phyloP scores from a whole-genome alignment of 1,140 invertebrate genomes.

The Orchesella cincta region DNA sequence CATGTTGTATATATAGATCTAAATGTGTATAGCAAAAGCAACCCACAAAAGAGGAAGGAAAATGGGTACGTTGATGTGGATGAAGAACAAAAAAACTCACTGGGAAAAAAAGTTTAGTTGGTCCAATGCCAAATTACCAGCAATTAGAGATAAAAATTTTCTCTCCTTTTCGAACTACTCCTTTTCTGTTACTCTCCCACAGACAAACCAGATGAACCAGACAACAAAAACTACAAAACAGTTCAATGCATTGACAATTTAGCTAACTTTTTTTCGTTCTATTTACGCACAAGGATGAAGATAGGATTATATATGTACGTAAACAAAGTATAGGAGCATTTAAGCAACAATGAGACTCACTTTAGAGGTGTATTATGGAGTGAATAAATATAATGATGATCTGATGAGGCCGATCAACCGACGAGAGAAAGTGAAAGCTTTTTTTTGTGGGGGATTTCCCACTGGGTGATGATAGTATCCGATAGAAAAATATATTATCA shows the following conservation, averaged over 20 bases:
- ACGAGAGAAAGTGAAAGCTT: not conserved
- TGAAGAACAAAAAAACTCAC: not conserved
- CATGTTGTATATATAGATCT: no score
- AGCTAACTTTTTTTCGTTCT: no score
- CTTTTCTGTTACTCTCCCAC: no score
- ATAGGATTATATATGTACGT: no score
- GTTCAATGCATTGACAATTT: no score
- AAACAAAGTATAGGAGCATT: no score
- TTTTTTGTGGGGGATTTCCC: not conserved
- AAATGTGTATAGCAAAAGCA: conserved; percentile 10
- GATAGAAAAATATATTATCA: no score
- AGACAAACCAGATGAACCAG: no score
- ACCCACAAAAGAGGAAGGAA: not conserved
- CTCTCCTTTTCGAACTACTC: no score
- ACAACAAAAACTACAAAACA: no score
- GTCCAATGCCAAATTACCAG: conserved; percentile 50
- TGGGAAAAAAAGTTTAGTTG: conserved; percentile 46
- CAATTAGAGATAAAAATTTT: conserved; percentile 49
- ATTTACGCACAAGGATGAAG: no score
- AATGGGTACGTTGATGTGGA: not conserved
- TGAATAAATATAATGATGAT: not conserved
- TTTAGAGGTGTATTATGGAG: not conserved
- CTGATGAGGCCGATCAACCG: not conserved
- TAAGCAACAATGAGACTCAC: not conserved
- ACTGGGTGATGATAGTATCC: not conserved